These are phyloP conservation scores for Cotesia vestalis DNA, from an alignment of 1,140 invertebrate species.

Conservation along the genomic window DNA sequence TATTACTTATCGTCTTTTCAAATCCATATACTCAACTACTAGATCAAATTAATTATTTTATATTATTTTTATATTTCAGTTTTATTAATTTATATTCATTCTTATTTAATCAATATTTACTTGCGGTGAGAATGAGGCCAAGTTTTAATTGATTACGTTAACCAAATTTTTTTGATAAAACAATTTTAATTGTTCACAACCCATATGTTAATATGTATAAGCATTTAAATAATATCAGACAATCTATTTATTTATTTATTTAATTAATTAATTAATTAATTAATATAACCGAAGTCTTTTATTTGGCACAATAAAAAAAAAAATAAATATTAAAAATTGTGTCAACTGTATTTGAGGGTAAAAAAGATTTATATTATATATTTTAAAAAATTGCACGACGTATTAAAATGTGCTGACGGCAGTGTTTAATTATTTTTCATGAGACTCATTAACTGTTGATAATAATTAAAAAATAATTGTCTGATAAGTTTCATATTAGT, in stretches of 20 bases:
- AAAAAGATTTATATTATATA: constrained; percentile 8
- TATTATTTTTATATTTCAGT: neutral
- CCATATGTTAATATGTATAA: neutral
- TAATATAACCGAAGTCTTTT: too few species aligned
- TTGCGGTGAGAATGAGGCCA: neutral
- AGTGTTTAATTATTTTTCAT: constrained; percentile 1
- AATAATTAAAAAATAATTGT: neutral
- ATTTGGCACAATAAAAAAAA: too few species aligned
- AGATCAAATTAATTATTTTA: constrained; percentile 12
- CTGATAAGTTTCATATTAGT: too few species aligned
- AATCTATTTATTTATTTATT: too few species aligned
- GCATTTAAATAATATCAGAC: too few species aligned
- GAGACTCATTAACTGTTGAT: neutral
- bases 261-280: too few species aligned
- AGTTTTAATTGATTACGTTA: neutral
- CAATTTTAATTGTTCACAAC: constrained; percentile 1
- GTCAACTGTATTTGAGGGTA: neutral
- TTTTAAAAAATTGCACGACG: constrained; percentile 15
- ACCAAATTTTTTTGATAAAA: neutral
- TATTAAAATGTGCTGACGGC: neutral
- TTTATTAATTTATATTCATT: too few species aligned
- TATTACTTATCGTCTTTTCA: constrained; percentile 23
- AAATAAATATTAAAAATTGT: neutral
- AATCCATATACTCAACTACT: constrained; percentile 19
- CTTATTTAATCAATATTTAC: neutral